Conservation (phyloP, 2,797 vertebrate genomes). For the Danio albolineatus region DNA sequence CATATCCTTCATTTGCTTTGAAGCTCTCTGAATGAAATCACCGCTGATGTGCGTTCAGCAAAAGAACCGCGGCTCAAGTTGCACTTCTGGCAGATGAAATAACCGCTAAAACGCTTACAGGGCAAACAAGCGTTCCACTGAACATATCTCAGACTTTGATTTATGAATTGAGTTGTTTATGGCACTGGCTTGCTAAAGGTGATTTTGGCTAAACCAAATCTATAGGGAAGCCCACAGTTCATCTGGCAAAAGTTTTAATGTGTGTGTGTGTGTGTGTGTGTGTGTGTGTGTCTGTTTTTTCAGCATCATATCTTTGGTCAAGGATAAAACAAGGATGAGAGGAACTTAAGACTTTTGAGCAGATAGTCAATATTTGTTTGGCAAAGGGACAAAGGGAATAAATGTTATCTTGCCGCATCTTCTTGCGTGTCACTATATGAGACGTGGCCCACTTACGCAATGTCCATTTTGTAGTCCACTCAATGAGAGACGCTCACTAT, state of each 20-base stretch:
- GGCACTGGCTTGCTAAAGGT: background rate
- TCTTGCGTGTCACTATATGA: no score
- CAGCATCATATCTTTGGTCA: slow-evolving; percentile 53
- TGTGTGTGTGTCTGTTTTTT: no score
- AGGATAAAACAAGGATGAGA: slow-evolving; percentile 33
- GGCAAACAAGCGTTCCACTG: slow-evolving; percentile 2
- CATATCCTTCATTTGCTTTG: slow-evolving; percentile 31
- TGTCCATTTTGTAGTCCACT: slow-evolving; percentile 37
- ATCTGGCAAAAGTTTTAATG: background rate
- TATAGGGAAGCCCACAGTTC: background rate
- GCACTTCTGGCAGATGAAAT: slow-evolving; percentile 7
- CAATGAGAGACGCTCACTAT: slow-evolving; percentile 16
- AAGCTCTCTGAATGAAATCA: slow-evolving; percentile 26
- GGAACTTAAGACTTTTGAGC: slow-evolving; percentile 28
- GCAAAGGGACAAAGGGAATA: slow-evolving; percentile 27
- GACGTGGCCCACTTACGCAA: slow-evolving; percentile 23
- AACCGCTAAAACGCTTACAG: slow-evolving; percentile 7
- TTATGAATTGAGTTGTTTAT: background rate
- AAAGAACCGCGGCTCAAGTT: slow-evolving; percentile 18
- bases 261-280: background rate
- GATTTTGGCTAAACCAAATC: slow-evolving; percentile 30
- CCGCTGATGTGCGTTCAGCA: slow-evolving; percentile 16
- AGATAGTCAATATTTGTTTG: slow-evolving; percentile 35
- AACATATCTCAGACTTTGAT: slow-evolving; percentile 1
- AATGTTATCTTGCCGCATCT: slow-evolving; percentile 26